Evolutionary conservation across 1,140 invertebrate genomes (phyloP).

Genomic region (Pogonomyrmex barbatus): DNA sequence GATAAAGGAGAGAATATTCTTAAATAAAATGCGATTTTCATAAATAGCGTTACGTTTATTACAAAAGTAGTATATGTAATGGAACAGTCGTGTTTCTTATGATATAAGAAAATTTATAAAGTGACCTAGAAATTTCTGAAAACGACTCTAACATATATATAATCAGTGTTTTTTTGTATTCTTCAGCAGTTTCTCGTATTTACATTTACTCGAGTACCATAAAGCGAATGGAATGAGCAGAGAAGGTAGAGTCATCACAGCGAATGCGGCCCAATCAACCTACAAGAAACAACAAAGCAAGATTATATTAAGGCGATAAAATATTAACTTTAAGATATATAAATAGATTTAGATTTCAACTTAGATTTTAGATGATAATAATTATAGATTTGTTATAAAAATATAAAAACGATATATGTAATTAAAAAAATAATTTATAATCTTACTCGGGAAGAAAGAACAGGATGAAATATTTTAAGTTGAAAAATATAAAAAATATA

Average conservation of each 20-base stretch:
- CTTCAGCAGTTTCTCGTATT: slow-evolving; percentile 93
- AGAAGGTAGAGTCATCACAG: slow-evolving; percentile 97
- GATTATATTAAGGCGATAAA: neutral
- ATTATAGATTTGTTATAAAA: slow-evolving; percentile 1
- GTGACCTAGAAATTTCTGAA: slow-evolving; percentile 65
- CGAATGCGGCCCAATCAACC: slow-evolving; percentile 98
- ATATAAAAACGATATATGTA: neutral
- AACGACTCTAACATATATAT: slow-evolving; percentile 16
- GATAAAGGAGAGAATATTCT: neutral
- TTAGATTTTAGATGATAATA: neutral
- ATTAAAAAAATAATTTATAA: slow-evolving; percentile 5
- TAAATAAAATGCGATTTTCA: slow-evolving; percentile 69
- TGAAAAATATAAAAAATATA: neutral
- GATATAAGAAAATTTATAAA: slow-evolving; percentile 72
- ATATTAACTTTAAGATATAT: neutral
- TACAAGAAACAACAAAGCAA: slow-evolving; percentile 75
- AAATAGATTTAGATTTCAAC: neutral
- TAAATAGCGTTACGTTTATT: slow-evolving; percentile 83
- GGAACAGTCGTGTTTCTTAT: slow-evolving; percentile 80
- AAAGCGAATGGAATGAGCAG: slow-evolving; percentile 97
- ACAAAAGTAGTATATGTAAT: slow-evolving; percentile 80
- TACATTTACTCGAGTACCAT: slow-evolving; percentile 97
- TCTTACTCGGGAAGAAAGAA: neutral
- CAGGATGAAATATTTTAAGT: neutral
- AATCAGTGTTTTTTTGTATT: slow-evolving; percentile 82